These are phyloP conservation scores for Agrotis segetum DNA, from an alignment of 2,888 invertebrate genomes.

Conservation along the genomic window DNA sequence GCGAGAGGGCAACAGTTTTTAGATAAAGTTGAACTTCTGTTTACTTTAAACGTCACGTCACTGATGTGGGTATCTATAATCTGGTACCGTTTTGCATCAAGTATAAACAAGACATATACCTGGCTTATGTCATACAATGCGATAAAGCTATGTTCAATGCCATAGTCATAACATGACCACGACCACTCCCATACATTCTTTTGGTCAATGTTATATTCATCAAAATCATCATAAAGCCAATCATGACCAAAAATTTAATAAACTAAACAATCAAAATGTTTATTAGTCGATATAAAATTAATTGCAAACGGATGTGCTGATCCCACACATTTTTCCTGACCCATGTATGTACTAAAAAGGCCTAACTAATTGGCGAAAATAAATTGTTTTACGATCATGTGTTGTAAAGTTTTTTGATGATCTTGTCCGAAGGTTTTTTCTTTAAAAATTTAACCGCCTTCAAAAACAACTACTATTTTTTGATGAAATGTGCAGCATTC, in stretches of 20 bases:
- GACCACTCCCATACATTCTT: slow-evolving; percentile 48
- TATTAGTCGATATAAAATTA: slow-evolving; percentile 23
- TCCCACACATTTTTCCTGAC: slow-evolving; percentile 41
- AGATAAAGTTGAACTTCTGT: slow-evolving; percentile 10
- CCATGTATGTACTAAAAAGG: slow-evolving; percentile 15
- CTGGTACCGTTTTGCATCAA: slow-evolving; percentile 20
- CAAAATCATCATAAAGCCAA: slow-evolving; percentile 30
- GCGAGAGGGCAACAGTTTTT: neutral
- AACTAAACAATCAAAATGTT: slow-evolving; percentile 34
- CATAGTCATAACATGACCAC: neutral
- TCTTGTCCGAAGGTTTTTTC: neutral
- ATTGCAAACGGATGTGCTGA: slow-evolving; percentile 21
- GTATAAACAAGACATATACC: slow-evolving; percentile 19
- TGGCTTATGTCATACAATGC: slow-evolving; percentile 37
- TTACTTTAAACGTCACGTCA: neutral
- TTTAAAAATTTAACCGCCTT: too few relatives aligned
- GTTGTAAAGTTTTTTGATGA: neutral
- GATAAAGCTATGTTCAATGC: slow-evolving; percentile 37
- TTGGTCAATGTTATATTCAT: slow-evolving; percentile 34
- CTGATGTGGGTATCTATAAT: too few relatives aligned
- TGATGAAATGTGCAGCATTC: too few relatives aligned
- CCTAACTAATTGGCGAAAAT: slow-evolving; percentile 17
- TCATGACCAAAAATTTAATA: slow-evolving; percentile 20
- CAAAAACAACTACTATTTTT: too few relatives aligned
- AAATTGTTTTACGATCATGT: slow-evolving; percentile 6